phyloP scores from a whole-genome alignment of 2,888 invertebrate species.

The Luperina nickerlii region DNA sequence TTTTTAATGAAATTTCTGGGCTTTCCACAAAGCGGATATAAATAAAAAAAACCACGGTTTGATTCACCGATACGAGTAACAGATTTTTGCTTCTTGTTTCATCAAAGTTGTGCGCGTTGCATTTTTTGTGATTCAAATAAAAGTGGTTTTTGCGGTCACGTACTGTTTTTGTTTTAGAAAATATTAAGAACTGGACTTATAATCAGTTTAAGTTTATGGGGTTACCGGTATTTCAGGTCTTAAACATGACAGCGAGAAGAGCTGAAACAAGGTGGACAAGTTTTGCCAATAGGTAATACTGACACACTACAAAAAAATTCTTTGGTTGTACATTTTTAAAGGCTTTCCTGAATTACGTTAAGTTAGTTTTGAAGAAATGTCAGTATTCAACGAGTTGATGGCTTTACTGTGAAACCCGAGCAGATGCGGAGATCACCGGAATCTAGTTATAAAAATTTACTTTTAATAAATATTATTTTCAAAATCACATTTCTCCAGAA shows the following conservation, averaged over 20 bases:
- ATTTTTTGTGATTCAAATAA: slow-evolving; percentile 60
- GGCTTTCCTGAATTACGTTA: neutral
- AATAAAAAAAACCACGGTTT: slow-evolving; percentile 79
- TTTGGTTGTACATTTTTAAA: neutral
- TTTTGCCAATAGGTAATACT: neutral
- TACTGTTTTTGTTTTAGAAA: slow-evolving; percentile 44
- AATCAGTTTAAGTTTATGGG: slow-evolving; percentile 34
- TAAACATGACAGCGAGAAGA: neutral
- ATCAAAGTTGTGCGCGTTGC: slow-evolving; percentile 63
- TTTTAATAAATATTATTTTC: neutral
- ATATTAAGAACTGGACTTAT: slow-evolving; percentile 40
- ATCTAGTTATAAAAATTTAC: neutral
- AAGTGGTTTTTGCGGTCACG: slow-evolving; percentile 43
- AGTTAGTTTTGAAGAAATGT: no score
- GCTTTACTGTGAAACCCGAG: no score
- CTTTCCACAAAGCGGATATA: slow-evolving; percentile 83
- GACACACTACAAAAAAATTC: neutral
- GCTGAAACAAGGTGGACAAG: neutral
- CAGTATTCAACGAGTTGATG: neutral
- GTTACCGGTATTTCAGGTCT: slow-evolving; percentile 7
- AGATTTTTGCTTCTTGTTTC: slow-evolving; percentile 66
- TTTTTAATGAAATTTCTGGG: slow-evolving; percentile 86
- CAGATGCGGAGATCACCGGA: neutral
- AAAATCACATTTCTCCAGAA: slow-evolving; percentile 10
- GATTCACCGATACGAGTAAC: slow-evolving; percentile 75